Percentiles rank a stretch among this genome's conserved stretches.
Evolutionary conservation across 1,140 invertebrate species (phyloP).

Genomic region (Cydia splendana): DNA sequence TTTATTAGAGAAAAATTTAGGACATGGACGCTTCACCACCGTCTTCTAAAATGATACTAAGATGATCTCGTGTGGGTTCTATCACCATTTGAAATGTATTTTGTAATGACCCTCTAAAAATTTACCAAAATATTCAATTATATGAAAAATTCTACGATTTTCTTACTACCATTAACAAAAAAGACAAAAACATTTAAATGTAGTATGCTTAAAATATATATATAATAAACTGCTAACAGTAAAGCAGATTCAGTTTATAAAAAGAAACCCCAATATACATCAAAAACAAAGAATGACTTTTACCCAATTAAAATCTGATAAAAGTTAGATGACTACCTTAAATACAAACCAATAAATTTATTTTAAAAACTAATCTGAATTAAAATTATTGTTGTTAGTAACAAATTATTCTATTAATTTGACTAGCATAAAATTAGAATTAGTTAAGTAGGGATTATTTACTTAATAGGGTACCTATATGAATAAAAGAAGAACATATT

Average conservation of each 20-base stretch:
- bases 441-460: constrained; percentile 39
- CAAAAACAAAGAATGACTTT: background rate
- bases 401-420: constrained; percentile 37
- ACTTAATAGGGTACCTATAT: background rate
- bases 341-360: background rate
- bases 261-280: background rate
- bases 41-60: background rate
- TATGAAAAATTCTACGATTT: background rate
- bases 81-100: background rate
- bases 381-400: constrained; percentile 36
- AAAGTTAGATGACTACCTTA: background rate
- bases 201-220: background rate
- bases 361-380: background rate
- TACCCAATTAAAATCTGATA: no score
- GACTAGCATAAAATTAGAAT: constrained; percentile 53
- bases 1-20: no score
- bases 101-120: background rate
- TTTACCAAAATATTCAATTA: no score
- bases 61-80: background rate
- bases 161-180: background rate
- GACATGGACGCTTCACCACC: background rate
- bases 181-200: no score
- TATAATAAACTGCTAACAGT: background rate
- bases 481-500: constrained; percentile 35
- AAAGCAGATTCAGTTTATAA: background rate